A percentile compares a stretch with the other conserved stretches of the same genome.
Conservation (phyloP, 2,113 vertebrate species). For the Neodon shergylaensis region DNA sequence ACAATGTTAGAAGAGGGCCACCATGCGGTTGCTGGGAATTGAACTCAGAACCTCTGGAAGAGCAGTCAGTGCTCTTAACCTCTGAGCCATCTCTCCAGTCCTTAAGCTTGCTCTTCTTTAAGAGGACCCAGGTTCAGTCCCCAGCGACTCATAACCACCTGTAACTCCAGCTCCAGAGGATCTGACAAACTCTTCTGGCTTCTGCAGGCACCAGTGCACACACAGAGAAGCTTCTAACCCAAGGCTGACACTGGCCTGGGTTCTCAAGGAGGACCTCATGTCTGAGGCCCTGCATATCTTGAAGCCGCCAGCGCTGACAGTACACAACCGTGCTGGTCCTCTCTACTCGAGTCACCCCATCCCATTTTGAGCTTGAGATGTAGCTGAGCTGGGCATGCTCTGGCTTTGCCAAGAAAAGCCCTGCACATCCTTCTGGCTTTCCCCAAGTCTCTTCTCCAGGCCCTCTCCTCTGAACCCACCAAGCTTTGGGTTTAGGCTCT, state of each 20-base stretch:
- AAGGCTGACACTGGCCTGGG: background rate
- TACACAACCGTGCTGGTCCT: background rate
- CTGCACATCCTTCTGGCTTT: background rate
- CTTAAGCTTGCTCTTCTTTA: background rate
- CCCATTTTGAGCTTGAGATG: background rate
- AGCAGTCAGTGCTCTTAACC: too few species aligned
- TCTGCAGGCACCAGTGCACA: background rate
- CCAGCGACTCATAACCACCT: background rate
- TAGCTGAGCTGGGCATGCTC: rapidly evolving
- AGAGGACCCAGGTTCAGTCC: background rate
- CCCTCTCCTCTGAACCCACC: too few species aligned
- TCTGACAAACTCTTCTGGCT: background rate
- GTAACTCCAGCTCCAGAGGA: background rate
- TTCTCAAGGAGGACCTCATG: background rate
- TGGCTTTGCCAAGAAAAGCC: background rate
- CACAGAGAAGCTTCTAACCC: background rate
- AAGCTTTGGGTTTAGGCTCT: background rate
- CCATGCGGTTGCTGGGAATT: too few species aligned
- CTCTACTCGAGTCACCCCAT: rapidly evolving
- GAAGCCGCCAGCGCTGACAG: background rate
- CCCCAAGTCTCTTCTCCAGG: background rate
- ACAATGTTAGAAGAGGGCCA: too few species aligned
- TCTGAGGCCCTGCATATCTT: background rate
- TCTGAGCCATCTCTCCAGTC: too few species aligned
- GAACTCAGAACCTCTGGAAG: too few species aligned